Evolutionary conservation across 2,797 vertebrate species (phyloP), one percentile per base, ranked within the genome.

Genomic region (Sebastes iracundus): DNA sequence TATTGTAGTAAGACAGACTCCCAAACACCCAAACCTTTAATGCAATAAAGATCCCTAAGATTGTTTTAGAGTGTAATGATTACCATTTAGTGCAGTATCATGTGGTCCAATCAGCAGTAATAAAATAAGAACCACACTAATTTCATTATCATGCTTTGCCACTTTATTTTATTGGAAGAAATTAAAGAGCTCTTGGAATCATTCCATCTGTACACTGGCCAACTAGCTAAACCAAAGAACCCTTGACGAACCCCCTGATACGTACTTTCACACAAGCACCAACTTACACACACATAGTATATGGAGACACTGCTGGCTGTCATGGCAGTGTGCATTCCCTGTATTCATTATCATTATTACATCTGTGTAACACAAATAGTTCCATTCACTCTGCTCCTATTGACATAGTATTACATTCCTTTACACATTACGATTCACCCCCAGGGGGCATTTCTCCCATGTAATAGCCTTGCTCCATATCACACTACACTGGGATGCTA

Each of bases 381-480:
- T 27, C 63, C 35, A 55, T 68, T 80, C 62, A 32, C 59, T 35
- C 27, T 59, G 55, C 14, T 80, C 38, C 66, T 80, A 64, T 76
- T 91, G 85, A 83, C 83, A 83, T 35, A 77, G 78, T 69, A 46
- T 79, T 85, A 75, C 52, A 73, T 91, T 83, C 59, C 89, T 77
- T 81, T 53, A 82, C 75, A 82, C 77, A 81, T 80, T 79, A 75
- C 73, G 73, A 3, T 63, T 73, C 58, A 75, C 75, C 75, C 84
- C 73, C 63, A 22, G 73, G 60, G 69, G 62, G 77, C 77, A 70
- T 78, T 75, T 88, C 67, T 69, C 72, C 20, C 74, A 72, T 82
- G 72, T 84, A 83, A 88, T 83, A 81, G 56, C 63, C 63, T 60
- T 38, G 72, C 69, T 80, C 18, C 23, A 28, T 67, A 78, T 81